Conservation (phyloP, 2,888 invertebrate genomes). For the Gryllus longicercus region DNA sequence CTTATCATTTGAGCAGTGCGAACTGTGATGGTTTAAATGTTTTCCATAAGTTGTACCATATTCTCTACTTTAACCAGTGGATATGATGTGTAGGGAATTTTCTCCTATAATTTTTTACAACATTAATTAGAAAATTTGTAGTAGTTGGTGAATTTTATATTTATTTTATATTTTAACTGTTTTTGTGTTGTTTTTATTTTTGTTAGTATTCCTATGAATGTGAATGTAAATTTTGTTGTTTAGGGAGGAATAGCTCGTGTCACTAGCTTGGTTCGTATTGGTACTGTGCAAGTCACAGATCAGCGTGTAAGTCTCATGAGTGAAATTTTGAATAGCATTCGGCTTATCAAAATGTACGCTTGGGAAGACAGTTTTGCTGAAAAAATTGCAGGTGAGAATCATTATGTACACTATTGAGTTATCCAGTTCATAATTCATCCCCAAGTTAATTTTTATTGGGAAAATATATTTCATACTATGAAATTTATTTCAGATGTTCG, state of each 20-base stretch:
- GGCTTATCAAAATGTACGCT: constrained; percentile 55
- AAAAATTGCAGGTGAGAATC: constrained; percentile 43
- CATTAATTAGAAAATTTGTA: no score
- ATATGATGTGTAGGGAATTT: no score
- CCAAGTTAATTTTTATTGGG: not conserved
- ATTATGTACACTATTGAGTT: not conserved
- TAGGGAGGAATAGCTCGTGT: constrained; percentile 43
- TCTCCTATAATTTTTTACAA: no score
- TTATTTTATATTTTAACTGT: no score
- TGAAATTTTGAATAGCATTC: constrained; percentile 53
- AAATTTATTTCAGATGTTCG: constrained; percentile 41
- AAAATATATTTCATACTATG: not conserved
- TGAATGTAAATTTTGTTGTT: constrained; percentile 22
- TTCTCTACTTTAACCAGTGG: no score
- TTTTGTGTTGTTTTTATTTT: no score
- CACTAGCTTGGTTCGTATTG: constrained; percentile 42
- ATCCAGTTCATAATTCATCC: not conserved
- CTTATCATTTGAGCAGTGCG: no score
- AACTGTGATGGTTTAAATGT: no score
- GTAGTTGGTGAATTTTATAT: no score
- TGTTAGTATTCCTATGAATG: not conserved
- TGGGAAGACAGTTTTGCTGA: constrained; percentile 55
- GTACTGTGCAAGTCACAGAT: constrained; percentile 44
- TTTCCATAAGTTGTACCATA: no score
- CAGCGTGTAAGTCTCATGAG: constrained; percentile 49